Conservation (phyloP, 2,113 vertebrate species). For the Empidonax alnorum region DNA sequence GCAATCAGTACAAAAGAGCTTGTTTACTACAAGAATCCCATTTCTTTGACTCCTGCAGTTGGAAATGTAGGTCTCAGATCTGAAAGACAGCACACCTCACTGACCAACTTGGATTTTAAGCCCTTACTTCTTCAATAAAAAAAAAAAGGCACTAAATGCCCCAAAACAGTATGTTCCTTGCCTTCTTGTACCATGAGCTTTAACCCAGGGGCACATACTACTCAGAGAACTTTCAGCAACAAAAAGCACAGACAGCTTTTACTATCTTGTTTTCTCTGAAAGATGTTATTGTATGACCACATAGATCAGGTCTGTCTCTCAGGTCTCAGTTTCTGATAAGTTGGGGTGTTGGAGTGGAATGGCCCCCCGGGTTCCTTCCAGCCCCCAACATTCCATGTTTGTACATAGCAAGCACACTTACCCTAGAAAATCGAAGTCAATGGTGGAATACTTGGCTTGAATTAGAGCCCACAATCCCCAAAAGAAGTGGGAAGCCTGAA, state of each 20-base stretch:
- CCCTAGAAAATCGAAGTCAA: constrained; percentile 97
- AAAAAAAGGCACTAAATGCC: neutral
- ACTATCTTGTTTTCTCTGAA: neutral
- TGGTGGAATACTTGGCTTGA: constrained; percentile 96
- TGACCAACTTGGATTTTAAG: neutral
- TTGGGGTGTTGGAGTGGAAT: neutral
- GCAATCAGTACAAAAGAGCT: neutral
- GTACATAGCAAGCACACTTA: constrained; percentile 66
- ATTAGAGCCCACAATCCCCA: constrained; percentile 98
- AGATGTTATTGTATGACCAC: neutral
- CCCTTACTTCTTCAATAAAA: neutral
- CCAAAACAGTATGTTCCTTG: neutral
- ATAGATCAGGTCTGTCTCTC: neutral
- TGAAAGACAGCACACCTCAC: neutral
- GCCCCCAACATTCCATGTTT: neutral
- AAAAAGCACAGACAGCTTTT: neutral
- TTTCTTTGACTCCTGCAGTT: neutral
- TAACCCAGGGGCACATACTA: neutral
- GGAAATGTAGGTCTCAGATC: neutral
- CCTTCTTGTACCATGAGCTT: neutral
- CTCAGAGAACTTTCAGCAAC: neutral
- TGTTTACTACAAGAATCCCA: neutral
- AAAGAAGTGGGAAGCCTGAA: constrained; percentile 96
- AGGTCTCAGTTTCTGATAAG: neutral
- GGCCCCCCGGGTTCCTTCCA: neutral